These are phyloP conservation scores for Drosophila navojoa DNA, from an alignment of 1,140 invertebrate genomes.

Conservation along the genomic window DNA sequence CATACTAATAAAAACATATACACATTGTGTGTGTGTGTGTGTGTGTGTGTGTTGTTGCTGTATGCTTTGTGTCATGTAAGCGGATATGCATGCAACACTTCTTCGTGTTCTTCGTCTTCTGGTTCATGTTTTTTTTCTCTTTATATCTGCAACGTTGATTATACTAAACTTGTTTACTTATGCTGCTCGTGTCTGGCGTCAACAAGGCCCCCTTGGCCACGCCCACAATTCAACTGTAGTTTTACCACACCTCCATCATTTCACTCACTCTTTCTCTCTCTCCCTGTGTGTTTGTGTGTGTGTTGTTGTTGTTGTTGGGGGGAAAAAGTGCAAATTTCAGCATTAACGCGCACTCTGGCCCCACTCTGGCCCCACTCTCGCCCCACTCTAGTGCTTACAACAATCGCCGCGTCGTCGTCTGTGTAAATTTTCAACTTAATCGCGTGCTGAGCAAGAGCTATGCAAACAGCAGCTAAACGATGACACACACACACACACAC, in stretches of 20 bases:
- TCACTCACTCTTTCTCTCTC: slow-evolving; percentile 1
- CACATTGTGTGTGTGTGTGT: slow-evolving; percentile 5
- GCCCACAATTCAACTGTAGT: no score
- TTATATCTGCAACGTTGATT: slow-evolving; percentile 62
- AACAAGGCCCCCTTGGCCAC: background rate
- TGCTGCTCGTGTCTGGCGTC: slow-evolving; percentile 47
- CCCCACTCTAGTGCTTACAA: slow-evolving; percentile 16
- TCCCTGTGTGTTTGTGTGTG: background rate
- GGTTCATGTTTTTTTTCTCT: slow-evolving; percentile 2
- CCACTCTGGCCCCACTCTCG: slow-evolving; percentile 27
- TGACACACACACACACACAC: background rate
- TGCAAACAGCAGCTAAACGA: slow-evolving; percentile 54
- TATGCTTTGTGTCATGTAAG: slow-evolving; percentile 62
- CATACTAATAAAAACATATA: slow-evolving; percentile 79
- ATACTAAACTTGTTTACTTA: slow-evolving; percentile 81
- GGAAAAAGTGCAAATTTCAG: slow-evolving; percentile 72
- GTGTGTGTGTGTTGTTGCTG: slow-evolving; percentile 7
- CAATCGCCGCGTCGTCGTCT: slow-evolving; percentile 18
- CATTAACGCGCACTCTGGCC: slow-evolving; percentile 56
- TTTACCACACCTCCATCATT: background rate
- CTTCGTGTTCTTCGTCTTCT: slow-evolving; percentile 20
- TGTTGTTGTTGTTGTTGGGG: slow-evolving; percentile 11
- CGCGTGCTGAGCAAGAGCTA: slow-evolving; percentile 65
- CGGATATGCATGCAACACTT: slow-evolving; percentile 72
- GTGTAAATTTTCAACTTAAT: slow-evolving; percentile 76